Base-by-base conservation (phyloP, 2,888 invertebrate genomes). In the Pedicia rivosa region DNA sequence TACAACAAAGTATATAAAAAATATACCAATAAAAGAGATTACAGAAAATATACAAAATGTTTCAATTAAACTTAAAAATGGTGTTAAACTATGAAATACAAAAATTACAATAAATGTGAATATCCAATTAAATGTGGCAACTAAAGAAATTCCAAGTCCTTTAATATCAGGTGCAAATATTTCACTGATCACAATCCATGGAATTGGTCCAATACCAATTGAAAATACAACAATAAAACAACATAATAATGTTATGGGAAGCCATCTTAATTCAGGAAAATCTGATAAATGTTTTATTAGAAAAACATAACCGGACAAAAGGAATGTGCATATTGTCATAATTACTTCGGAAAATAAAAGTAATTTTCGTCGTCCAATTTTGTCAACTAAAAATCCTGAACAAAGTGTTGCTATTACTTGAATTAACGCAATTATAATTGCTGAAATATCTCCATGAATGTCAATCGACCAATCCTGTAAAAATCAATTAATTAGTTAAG, bases 381-480 rank as follows among this genome's bases (percentile, higher is more conserved):
- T 70, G 53, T 88, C 87, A 32, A 87, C 75, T 3, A 81, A 61
- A 20, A 78, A 53, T 38, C 80, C 76, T 3, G 87, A 76, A 0
- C 73, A 54, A 37, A 83, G 72, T 0, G 88, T 59, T 14, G 58
- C 59, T 38, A 59, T 48, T 27, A 86, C 78, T 63, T 88, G 88
- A 48, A 88, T 79, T 0, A 70, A 67, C n/a, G 87, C 90, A 22
- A 91, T 75, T 34, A 87, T 69, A 24, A 90, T 83, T 0, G 84
- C 73, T 0, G 81, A 72, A 5, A 69, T 53, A 22, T 69, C 65
- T 0, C 74, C 55, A 10, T 68, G 57, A 16, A 83, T 63, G 26
- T 52, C 55, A 31, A 57, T 58, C 0, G 55, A 46, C 15, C 59
- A 62, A 41, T 44, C 54, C 53, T 57, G 28, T 4, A 37, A 22